A percentile compares a stretch with the other conserved stretches of the same genome.
phyloP scores from a whole-genome alignment of 2,797 vertebrate species.

The Halcyon chelicuti region DNA sequence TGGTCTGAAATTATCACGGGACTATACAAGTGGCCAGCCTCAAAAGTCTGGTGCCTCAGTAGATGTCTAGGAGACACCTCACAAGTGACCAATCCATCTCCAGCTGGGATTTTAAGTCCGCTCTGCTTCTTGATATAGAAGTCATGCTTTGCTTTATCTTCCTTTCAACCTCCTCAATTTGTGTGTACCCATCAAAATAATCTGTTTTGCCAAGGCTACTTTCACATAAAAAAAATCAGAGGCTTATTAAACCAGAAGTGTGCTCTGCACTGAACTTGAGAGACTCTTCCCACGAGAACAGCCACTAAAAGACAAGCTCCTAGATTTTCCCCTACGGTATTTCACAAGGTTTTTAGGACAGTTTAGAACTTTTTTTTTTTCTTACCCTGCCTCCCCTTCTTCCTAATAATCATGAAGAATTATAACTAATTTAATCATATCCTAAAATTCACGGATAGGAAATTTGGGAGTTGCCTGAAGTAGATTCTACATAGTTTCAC shows the following conservation, averaged over 20 bases:
- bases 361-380: not conserved
- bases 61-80: not conserved
- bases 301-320: not conserved
- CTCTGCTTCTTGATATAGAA: not conserved
- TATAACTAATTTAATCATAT: not conserved
- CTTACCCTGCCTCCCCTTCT: not conserved
- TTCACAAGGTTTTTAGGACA: slow-evolving; percentile 6
- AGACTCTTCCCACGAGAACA: not conserved
- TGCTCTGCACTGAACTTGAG: not conserved
- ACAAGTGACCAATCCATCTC: not conserved
- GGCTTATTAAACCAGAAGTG: not conserved
- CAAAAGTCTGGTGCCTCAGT: not conserved
- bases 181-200: not conserved
- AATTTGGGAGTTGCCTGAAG: not conserved
- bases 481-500: not conserved
- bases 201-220: not conserved
- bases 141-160: not conserved
- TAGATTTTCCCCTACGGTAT: not conserved
- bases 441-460: slow-evolving; percentile 1
- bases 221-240: not conserved
- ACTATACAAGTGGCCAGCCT: not conserved
- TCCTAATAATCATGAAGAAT: not conserved
- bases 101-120: accelerated
- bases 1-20: not conserved
- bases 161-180: not conserved